Evolutionary conservation across 1,140 invertebrate genomes (phyloP).

Genomic region (Eufriesea mexicana): DNA sequence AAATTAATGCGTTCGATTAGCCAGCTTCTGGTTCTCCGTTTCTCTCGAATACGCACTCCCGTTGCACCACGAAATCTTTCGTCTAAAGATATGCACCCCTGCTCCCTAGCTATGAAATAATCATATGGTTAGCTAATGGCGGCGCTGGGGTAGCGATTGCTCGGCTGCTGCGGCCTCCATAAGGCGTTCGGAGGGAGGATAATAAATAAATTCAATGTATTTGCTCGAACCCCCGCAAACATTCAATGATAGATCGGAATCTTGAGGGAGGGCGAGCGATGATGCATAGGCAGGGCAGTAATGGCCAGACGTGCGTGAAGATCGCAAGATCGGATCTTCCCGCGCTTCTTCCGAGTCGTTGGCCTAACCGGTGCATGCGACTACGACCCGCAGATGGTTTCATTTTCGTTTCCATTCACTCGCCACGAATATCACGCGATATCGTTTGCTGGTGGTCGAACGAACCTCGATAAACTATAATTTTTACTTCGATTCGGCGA

Average conservation of each 20-base stretch:
- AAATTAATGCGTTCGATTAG: constrained; percentile 51
- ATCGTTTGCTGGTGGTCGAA: not conserved
- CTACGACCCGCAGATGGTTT: not conserved
- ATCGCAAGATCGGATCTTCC: constrained; percentile 59
- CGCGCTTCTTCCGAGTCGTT: constrained; percentile 37
- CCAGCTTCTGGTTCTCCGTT: not conserved
- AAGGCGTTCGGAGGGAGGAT: constrained; percentile 59
- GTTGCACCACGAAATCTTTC: constrained; percentile 54
- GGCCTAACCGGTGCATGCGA: not conserved
- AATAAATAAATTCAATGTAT: constrained; percentile 82
- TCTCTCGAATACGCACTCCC: constrained; percentile 25
- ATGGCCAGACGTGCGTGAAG: constrained; percentile 63
- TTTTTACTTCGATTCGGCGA: too few relatives aligned
- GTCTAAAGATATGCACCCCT: constrained; percentile 80
- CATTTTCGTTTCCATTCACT: not conserved
- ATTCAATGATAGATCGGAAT: constrained; percentile 81
- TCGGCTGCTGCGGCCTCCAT: constrained; percentile 68
- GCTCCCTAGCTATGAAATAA: constrained; percentile 80
- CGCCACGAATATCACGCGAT: not conserved
- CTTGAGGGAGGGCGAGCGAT: constrained; percentile 61
- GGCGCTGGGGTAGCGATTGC: constrained; percentile 75
- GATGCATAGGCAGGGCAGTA: constrained; percentile 33
- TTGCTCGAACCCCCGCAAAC: constrained; percentile 75
- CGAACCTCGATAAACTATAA: not conserved
- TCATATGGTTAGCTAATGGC: constrained; percentile 83